Evolutionary conservation across 2,888 invertebrate species (phyloP), one percentile per base, ranked within the genome.

Genomic region (Trilocha varians): DNA sequence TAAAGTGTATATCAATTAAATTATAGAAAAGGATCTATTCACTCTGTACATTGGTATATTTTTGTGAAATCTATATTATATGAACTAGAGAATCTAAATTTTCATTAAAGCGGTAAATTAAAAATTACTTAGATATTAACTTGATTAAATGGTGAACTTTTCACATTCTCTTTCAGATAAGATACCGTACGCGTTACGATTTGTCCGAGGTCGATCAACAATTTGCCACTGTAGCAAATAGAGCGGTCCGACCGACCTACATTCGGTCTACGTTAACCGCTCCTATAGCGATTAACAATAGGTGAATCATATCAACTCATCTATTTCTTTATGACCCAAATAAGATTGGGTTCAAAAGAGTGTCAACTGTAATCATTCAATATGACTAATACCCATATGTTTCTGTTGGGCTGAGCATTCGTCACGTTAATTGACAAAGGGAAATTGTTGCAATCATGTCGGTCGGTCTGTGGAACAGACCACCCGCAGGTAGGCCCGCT

Each of bases 161-260:
- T 16, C 16, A 13, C 33, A 33, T 42, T 52, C 50, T 49, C 53
- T 50, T 46, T 47, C 49, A 62, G 83, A 84, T 83, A 82, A 83
- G 79, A 77, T 59, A 83, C 75, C 73, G 70, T 62, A 70, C 63
- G 63, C 59, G 65, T 65, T 67, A 59, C 62, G 70, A 66, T 69
- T 65, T 54, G 62, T 61, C 58, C 82, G 80, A 83, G 84, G 84
- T 78, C 83, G 73, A 70, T 73, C 69, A 71, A 77, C 79, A 77
- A 79, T 80, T 82, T 71, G 78, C 82, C 69, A 77, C 72, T 66
- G 75, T 69, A 63, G 72, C 74, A 82, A 82, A 78, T 79, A 70
- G 82, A 80, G 78, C 83, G 72, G 69, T 66, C 76, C 76, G 75
- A 77, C 64, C 78, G 78, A 83, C 82, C 82, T 78, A 83, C 74